A percentile compares a stretch with the other conserved stretches of the same genome.
These are phyloP conservation scores for Heliothis peltigera DNA, from an alignment of 2,888 invertebrate genomes.

Conservation along the genomic window DNA sequence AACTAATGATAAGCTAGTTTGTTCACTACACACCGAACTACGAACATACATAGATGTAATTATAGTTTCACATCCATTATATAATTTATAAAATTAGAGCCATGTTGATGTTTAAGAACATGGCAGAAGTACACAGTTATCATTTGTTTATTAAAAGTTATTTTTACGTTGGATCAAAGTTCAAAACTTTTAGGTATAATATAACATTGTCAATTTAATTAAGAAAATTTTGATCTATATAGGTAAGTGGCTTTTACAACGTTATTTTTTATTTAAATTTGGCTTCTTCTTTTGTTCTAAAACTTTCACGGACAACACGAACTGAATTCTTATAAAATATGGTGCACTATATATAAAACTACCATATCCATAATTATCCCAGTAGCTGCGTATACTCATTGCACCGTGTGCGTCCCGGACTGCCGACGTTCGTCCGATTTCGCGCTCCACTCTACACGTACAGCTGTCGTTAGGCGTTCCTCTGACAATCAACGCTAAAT, in stretches of 20 bases:
- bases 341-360: conserved; percentile 5
- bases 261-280: too few relatives aligned
- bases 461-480: conserved; percentile 74
- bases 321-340: background rate
- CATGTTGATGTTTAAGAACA: background rate
- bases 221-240: too few relatives aligned
- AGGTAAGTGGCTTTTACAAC: too few relatives aligned
- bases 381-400: background rate
- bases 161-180: too few relatives aligned
- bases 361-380: conserved; percentile 62
- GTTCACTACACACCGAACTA: conserved; percentile 58
- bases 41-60: background rate
- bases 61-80: conserved; percentile 12
- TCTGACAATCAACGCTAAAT: conserved; percentile 61
- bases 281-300: too few relatives aligned
- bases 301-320: too few relatives aligned
- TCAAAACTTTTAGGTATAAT: too few relatives aligned
- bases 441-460: conserved; percentile 77
- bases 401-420: conserved; percentile 28
- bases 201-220: too few relatives aligned
- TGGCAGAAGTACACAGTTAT: too few relatives aligned
- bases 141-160: too few relatives aligned
- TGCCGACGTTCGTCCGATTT: conserved; percentile 68
- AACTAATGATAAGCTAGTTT: conserved; percentile 87
- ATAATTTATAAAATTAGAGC: background rate